Evolutionary conservation across 2,888 invertebrate species (phyloP), one percentile per base, ranked within the genome.

Genomic region (Vanessa cardui): DNA sequence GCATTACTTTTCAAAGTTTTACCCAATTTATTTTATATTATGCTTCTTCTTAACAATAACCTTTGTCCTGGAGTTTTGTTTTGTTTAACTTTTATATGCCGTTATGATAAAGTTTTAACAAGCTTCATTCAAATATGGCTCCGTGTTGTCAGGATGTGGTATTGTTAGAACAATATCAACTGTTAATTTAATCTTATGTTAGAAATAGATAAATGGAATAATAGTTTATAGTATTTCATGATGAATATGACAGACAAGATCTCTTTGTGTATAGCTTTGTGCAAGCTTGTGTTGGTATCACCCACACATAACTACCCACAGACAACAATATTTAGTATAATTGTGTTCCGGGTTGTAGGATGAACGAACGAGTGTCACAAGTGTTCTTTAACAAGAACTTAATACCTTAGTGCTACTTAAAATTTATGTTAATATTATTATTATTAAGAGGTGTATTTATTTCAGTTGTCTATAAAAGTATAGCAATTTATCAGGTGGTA

Each of bases 51-150:
- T 68, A 62, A 68, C 60, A 68, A 69, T 67, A 64, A 68, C 62
- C 45, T 70, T 62, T 39, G 56, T 21, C 54, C 49, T 58, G 49
- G 58, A 66, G 58, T 62, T 66, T 58, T 66, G 69, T 71, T 66
- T 69, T 71, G 63, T 68, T 71, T 58, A 71, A 69, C 71, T 69
- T 71, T 69, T 64, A 64, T 65, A 58, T 63, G 61, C 68, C 62
- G 66, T 66, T 58, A 66, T 58, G 61, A 58, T 67, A 66, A 73
- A 69, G 65, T 72, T 71, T 59, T 72, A 66, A 68, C 72, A 71
- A 72, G 69, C 71, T 70, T 50, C 62, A 64, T 68, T 66, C 68
- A 71, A 62, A 54, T 58, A 50, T 67, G 60, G 50, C 59, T 69
- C 62, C 58, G 59, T 60, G 54, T 62, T 62, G 62, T 68, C 50